Evolutionary conservation across 2,797 vertebrate genomes (phyloP), one percentile per base, ranked within the genome.

Genomic region (Eupleurogrammus muticus): DNA sequence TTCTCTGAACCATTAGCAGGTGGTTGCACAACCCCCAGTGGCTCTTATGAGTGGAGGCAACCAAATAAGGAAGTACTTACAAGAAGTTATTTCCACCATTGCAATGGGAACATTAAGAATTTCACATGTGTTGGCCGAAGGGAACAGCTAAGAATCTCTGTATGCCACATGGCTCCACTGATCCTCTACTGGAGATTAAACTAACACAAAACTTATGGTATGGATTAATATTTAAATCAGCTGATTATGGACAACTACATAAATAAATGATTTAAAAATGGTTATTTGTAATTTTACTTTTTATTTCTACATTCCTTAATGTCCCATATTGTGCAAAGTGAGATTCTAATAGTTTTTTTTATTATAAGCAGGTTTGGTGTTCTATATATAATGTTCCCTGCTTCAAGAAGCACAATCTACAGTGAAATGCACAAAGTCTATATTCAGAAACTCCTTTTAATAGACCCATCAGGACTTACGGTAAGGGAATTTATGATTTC

Each of bases 11-110:
- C 69, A 67, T 75, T 74, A 89, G 80, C 88, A 87, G 82, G 87
- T 90, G 85, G 60, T 70, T 70, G 54, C 59, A 24, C 62, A 34
- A 28, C 83, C 88, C 85, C 80, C 9, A 16, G 78, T 79, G 79
- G 77, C 65, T 56, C 56, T 65, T 42, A 17, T 75, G 79, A 65
- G 83, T 63, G 44, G 55, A 79, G 62, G 36, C 59, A 42, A 72
- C 88, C 89, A 89, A 89, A 90, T 83, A 89, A 75, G 87, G 88
- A 53, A n/a, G 47, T 49, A 50, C 32, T 64, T 72, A 59, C 65
- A 67, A 69, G 70, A 76, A 61, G 60, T 86, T 90, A 84, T 91
- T 87, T 90, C 62, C 21, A 86, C 72, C 56, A 61, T 51, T 72
- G 67, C 58, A 57, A 59, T 55, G 44, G 54, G 72, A 78, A 72